Conservation (phyloP, 2,888 invertebrate species). For the Scaptomyza parva region DNA sequence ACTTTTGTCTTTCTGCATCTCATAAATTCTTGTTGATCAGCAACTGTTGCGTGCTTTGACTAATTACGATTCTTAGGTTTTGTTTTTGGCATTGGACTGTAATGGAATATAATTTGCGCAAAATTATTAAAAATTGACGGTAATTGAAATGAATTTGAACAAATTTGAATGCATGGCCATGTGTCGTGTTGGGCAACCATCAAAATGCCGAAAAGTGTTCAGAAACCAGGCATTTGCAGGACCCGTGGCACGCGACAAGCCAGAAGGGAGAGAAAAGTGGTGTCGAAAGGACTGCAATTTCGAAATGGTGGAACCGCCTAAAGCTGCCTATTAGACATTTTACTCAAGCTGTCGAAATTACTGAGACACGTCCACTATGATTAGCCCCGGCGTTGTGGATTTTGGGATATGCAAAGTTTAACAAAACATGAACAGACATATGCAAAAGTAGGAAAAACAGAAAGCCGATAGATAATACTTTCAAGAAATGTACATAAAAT, state of each 20-base stretch:
- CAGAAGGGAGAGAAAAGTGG: constrained; percentile 1
- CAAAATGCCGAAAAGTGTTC: constrained; percentile 67
- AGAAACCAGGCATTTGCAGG: constrained; percentile 36
- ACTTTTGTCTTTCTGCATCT: background rate
- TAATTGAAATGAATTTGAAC: constrained; percentile 80
- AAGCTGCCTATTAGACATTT: constrained; percentile 66
- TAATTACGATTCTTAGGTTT: constrained; percentile 62
- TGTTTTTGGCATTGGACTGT: constrained; percentile 34
- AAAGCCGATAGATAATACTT: background rate
- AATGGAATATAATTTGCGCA: constrained; percentile 75
- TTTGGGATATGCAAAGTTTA: constrained; percentile 28
- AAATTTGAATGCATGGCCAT: constrained; percentile 72
- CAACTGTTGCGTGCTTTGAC: constrained; percentile 24
- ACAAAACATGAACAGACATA: background rate
- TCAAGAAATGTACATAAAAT: background rate
- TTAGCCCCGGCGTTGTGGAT: constrained; percentile 57
- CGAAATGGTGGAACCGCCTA: constrained; percentile 8
- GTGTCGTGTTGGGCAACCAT: constrained; percentile 71
- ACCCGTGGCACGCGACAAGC: constrained; percentile 63
- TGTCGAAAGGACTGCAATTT: constrained; percentile 52
- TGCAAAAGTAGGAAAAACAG: background rate
- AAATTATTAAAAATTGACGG: constrained; percentile 81
- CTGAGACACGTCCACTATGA: constrained; percentile 55
- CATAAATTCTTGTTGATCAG: background rate
- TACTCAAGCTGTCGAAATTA: constrained; percentile 67